A percentile compares a stretch with the other conserved stretches of the same genome.
Evolutionary conservation across 1,140 invertebrate species (phyloP).

Genomic region (Cepaea nemoralis): DNA sequence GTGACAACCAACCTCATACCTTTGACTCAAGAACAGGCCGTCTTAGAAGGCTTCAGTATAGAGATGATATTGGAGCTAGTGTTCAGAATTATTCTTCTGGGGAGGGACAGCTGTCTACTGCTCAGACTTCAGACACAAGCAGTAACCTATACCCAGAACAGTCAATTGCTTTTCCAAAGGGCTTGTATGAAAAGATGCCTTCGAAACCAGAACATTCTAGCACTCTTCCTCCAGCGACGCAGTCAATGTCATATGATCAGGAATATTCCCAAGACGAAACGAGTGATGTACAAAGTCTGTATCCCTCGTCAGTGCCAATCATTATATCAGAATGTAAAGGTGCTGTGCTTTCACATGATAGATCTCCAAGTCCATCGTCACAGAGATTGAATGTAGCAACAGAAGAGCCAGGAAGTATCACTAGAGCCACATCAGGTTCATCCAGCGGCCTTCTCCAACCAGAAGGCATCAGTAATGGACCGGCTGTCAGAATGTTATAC

Average conservation of each 20-base stretch:
- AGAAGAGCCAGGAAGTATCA: not conserved
- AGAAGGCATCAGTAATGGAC: not conserved
- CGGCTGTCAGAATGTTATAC: not conserved
- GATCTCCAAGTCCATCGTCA: slow-evolving; percentile 6
- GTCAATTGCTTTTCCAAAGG: too few relatives aligned
- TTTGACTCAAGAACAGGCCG: too few relatives aligned
- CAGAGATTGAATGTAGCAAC: not conserved
- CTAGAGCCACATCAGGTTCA: not conserved
- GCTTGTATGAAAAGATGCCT: too few relatives aligned
- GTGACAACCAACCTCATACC: too few relatives aligned
- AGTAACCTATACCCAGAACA: too few relatives aligned
- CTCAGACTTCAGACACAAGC: not conserved
- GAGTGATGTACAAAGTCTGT: too few relatives aligned
- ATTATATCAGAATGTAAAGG: too few relatives aligned
- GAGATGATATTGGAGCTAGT: not conserved
- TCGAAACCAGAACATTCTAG: too few relatives aligned
- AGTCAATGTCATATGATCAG: not conserved
- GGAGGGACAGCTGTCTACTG: not conserved
- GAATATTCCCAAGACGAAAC: not conserved
- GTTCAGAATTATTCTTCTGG: not conserved
- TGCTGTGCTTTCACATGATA: too few relatives aligned
- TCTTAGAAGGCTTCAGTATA: not conserved
- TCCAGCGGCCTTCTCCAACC: not conserved
- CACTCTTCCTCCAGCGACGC: too few relatives aligned
- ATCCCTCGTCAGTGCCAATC: too few relatives aligned